phyloP scores from a whole-genome alignment of 2,113 vertebrate genomes.

The Heptranchias perlo region DNA sequence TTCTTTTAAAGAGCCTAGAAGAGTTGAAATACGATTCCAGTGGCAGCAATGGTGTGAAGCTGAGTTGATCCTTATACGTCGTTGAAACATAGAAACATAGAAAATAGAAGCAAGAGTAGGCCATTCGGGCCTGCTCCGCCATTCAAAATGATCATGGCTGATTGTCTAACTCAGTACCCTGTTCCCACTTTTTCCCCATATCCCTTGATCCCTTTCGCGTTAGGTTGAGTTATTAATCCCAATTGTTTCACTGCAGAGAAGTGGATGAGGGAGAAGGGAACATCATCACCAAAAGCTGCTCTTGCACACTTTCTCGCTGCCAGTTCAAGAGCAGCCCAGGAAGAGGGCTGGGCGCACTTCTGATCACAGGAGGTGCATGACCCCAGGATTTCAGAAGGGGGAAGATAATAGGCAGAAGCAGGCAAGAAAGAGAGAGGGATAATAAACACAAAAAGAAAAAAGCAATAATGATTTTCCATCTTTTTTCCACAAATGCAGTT shows the following conservation, averaged over 20 bases:
- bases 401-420: too few species aligned
- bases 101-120: too few species aligned
- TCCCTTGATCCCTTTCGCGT: too few species aligned
- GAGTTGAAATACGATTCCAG: background rate
- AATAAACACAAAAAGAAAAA: background rate
- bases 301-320: background rate
- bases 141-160: too few species aligned
- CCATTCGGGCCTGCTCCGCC: too few species aligned
- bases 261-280: background rate
- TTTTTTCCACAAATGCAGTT: background rate
- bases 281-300: background rate
- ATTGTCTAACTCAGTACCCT: too few species aligned
- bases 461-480: background rate
- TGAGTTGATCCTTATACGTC: background rate
- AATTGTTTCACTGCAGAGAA: background rate
- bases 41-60: background rate
- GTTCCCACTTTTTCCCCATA: too few species aligned
- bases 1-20: background rate
- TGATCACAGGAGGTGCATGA: background rate
- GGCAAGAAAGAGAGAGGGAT: background rate
- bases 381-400: background rate
- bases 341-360: background rate
- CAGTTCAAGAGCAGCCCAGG: background rate
- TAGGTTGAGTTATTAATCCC: background rate
- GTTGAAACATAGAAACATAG: too few species aligned